Base-by-base conservation (phyloP, 2,797 vertebrate genomes). In the Sebastes hubbsi region DNA sequence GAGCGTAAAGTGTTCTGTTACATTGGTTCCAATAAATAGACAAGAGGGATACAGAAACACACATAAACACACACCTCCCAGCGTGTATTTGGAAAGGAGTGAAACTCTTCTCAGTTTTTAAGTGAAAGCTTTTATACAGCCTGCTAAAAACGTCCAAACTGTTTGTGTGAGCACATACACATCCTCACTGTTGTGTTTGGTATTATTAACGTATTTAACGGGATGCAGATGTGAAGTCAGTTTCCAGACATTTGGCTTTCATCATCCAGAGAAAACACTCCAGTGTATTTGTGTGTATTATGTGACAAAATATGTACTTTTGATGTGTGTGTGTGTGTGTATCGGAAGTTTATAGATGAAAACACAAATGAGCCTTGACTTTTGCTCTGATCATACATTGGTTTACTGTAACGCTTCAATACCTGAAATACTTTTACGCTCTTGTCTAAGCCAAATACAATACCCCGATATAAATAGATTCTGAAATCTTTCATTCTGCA, bases 181-280 rank as follows among this genome's bases (percentile, higher is more conserved):
- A 65, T 78, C 46, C 65, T 56, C 69, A 81, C 73, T 88, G 80
- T 87, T 88, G 86, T 91, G 80, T 90, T 87, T 91, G 68, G 88
- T 68, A 85, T 92, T 91, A 94, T 94, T 94, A 91, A 89, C 65
- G 83, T 88, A 80, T 92, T 91, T 95, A 96, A 96, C 86, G 32
- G 90, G 90, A 93, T 91, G 77, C 95, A 96, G 95, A 96, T 96
- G 95, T 95, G 90, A 77, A 86, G 78, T 75, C 62, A 66, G 70
- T 91, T 93, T 94, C 88, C 89, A 93, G 77, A 92, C 88, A 81
- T 92, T 89, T 90, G 89, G 74, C 88, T 92, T 89, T 89, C 65
- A 91, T 88, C 78, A 78, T 76, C 36, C 82, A 81, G 80, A 90
- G 72, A 69, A 88, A 92, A 89, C 72, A 74, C 64, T 72, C 30